These are phyloP conservation scores for Cryptophagus acutangulus DNA, from an alignment of 2,888 invertebrate genomes.

Conservation along the genomic window DNA sequence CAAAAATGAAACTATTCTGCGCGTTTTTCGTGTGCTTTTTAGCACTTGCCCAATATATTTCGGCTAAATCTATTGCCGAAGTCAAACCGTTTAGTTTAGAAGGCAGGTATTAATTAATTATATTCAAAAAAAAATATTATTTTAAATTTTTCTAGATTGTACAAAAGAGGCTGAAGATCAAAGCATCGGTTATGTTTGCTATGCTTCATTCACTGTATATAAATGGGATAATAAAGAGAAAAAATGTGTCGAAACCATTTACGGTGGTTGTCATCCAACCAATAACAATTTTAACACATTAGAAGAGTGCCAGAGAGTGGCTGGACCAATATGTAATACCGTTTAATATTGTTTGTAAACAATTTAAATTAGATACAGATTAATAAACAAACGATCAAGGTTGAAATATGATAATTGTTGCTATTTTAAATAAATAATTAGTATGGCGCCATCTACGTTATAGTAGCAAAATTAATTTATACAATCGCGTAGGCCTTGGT, in stretches of 20 bases:
- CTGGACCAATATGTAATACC: slow-evolving; percentile 3
- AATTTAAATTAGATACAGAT: neutral
- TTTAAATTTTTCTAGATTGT: neutral
- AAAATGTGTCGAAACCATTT: neutral
- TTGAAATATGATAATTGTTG: no score
- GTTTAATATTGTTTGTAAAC: slow-evolving; percentile 1
- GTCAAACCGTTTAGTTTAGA: neutral
- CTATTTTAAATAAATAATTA: no score
- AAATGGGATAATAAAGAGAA: neutral
- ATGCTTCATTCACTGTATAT: neutral
- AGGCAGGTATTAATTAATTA: neutral
- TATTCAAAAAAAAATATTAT: neutral
- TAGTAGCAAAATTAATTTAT: no score
- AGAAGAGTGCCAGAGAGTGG: neutral
- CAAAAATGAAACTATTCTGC: no score
- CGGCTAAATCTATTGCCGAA: no score
- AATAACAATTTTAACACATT: slow-evolving; percentile 6
- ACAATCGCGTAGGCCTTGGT: no score
- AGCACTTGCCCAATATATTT: no score
- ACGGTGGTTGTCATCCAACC: neutral
- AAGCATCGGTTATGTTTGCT: neutral
- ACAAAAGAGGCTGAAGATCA: neutral
- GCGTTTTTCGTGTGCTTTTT: no score
- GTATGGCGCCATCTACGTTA: no score
- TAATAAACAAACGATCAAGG: neutral